phyloP scores from a whole-genome alignment of 2,797 vertebrate species.

The Serranus cabrilla region DNA sequence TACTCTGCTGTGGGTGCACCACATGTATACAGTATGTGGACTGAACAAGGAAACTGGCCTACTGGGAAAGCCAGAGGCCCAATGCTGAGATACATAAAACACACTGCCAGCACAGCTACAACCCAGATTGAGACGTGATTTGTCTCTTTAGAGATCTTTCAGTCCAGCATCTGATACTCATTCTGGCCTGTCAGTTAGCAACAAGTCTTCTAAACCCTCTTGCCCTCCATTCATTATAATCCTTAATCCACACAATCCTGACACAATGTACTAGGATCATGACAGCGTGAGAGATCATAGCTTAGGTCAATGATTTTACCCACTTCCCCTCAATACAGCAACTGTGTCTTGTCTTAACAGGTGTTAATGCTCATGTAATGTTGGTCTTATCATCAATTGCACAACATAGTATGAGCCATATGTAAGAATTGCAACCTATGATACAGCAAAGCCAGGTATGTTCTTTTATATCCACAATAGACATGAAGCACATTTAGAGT shows the following conservation, averaged over 20 bases:
- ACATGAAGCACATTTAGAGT: slow-evolving; percentile 72
- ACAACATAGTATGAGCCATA: slow-evolving; percentile 58
- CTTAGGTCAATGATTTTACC: not conserved
- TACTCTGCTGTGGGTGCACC: slow-evolving; percentile 1
- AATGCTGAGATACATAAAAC: slow-evolving; percentile 16
- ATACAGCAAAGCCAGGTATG: slow-evolving; percentile 47
- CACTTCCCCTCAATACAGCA: not conserved
- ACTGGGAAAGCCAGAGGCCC: slow-evolving; percentile 6
- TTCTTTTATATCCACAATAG: slow-evolving; percentile 37
- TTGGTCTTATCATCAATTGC: slow-evolving; percentile 37
- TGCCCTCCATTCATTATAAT: slow-evolving; percentile 1
- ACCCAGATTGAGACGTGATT: slow-evolving; percentile 33
- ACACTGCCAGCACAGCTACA: slow-evolving; percentile 55
- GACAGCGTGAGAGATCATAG: not conserved
- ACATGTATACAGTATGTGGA: not conserved
- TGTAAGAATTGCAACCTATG: slow-evolving; percentile 8
- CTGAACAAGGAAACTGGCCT: not conserved
- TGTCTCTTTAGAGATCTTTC: slow-evolving; percentile 19
- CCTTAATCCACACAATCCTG: not conserved
- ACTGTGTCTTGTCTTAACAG: slow-evolving; percentile 3
- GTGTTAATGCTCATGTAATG: not conserved
- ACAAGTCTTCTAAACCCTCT: slow-evolving; percentile 6
- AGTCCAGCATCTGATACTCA: slow-evolving; percentile 14
- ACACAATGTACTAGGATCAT: not conserved
- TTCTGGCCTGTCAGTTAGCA: not conserved